These are phyloP conservation scores for Carterocephalus palaemon DNA, from an alignment of 2,888 invertebrate species.

Conservation along the genomic window DNA sequence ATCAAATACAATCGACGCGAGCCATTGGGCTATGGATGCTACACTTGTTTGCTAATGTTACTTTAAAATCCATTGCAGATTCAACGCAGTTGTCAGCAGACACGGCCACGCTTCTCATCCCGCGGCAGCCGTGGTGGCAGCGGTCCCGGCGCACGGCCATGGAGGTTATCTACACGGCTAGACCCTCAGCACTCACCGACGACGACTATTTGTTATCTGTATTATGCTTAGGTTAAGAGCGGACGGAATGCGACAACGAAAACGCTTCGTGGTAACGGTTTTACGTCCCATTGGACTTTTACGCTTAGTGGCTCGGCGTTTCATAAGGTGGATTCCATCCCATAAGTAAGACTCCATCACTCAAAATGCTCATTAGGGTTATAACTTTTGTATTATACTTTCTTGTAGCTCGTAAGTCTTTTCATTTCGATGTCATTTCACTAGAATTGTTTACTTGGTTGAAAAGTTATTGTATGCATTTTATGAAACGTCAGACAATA, in stretches of 20 bases:
- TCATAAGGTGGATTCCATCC: conserved; percentile 63
- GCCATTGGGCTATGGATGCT: too few species aligned
- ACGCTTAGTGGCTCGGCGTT: conserved; percentile 53
- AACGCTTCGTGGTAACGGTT: conserved; percentile 44
- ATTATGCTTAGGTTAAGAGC: conserved; percentile 55
- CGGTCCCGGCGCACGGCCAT: conserved; percentile 59
- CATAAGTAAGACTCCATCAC: conserved; percentile 46
- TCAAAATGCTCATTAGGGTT: conserved; percentile 35
- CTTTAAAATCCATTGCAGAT: conserved; percentile 49
- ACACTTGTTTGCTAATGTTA: not conserved
- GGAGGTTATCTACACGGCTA: conserved; percentile 59
- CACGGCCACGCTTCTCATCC: conserved; percentile 78
- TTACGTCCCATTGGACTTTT: conserved; percentile 34
- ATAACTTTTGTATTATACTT: conserved; percentile 72
- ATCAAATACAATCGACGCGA: too few species aligned
- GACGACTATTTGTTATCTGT: conserved; percentile 58
- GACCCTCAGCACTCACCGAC: conserved; percentile 35
- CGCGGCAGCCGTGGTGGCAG: conserved; percentile 47
- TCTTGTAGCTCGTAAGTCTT: conserved; percentile 65
- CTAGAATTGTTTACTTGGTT: conserved; percentile 30
- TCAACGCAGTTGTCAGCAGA: conserved; percentile 80
- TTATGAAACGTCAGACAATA: conserved; percentile 68
- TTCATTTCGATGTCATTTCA: conserved; percentile 27
- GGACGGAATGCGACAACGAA: conserved; percentile 59
- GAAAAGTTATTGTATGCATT: conserved; percentile 48